Conservation (phyloP, 2,113 vertebrate species). For the Athene cunicularia region DNA sequence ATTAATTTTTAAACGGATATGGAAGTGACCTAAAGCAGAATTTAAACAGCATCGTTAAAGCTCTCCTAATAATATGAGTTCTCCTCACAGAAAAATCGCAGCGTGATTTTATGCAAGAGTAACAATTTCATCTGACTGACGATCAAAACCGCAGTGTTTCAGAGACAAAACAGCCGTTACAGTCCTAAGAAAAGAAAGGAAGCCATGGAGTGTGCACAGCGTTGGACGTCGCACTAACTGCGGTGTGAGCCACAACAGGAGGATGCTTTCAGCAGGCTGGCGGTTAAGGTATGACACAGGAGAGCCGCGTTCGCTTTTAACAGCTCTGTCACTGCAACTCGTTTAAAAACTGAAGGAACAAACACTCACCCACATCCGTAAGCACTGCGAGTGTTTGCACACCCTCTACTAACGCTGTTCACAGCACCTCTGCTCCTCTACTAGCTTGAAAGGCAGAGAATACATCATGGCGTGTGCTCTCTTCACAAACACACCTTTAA, state of each 20-base stretch:
- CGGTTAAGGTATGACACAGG: neutral
- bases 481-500: neutral
- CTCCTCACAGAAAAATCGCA: neutral
- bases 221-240: neutral
- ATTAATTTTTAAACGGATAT: neutral
- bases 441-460: neutral
- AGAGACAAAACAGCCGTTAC: neutral
- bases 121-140: neutral
- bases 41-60: neutral
- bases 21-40: neutral
- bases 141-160: neutral
- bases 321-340: neutral
- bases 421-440: neutral
- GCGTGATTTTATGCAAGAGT: neutral
- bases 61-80: neutral
- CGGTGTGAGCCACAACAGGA: neutral
- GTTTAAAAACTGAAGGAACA: neutral
- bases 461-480: neutral
- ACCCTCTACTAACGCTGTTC: neutral
- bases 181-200: neutral
- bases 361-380: neutral
- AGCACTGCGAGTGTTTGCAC: neutral
- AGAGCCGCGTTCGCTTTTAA: neutral
- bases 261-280: neutral
- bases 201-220: neutral